These are phyloP conservation scores for Lasioglossum baleicum DNA, from an alignment of 1,140 invertebrate species.

Conservation along the genomic window DNA sequence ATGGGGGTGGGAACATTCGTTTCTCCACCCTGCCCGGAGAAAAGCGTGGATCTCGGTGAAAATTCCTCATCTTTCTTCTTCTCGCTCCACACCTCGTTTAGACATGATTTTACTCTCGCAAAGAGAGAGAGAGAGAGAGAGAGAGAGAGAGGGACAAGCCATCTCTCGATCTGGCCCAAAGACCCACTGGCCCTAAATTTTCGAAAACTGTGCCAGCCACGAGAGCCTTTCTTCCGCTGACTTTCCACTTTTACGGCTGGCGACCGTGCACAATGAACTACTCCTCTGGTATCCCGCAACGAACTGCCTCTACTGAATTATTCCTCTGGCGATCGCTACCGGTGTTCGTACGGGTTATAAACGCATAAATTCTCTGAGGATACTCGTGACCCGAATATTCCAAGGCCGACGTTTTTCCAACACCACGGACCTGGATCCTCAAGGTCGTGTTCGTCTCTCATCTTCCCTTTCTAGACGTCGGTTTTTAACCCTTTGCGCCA, in stretches of 20 bases:
- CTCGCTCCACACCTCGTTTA: neutral
- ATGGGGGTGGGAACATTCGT: slow-evolving; percentile 3
- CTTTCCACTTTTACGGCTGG: slow-evolving; percentile 59
- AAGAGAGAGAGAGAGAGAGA: neutral
- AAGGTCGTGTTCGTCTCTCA: too few relatives aligned
- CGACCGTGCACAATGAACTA: slow-evolving; percentile 43
- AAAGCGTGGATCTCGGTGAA: slow-evolving; percentile 36
- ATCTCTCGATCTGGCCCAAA: slow-evolving; percentile 30
- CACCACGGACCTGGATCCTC: too few relatives aligned
- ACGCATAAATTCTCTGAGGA: slow-evolving; percentile 51
- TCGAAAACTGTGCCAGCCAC: slow-evolving; percentile 59
- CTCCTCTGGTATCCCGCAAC: slow-evolving; percentile 11
- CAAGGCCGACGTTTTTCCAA: neutral
- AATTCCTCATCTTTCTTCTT: slow-evolving; percentile 24
- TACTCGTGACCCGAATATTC: slow-evolving; percentile 10
- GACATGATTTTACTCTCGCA: neutral
- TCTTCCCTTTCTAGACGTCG: too few relatives aligned
- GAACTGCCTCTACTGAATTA: slow-evolving; percentile 24
- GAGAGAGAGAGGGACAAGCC: neutral
- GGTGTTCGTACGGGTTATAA: slow-evolving; percentile 55
- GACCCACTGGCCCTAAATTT: slow-evolving; percentile 67
- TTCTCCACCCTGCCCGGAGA: neutral
- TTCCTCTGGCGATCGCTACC: slow-evolving; percentile 26
- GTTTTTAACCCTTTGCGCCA: too few relatives aligned
- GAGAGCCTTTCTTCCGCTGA: slow-evolving; percentile 40